Evolutionary conservation across 2,113 vertebrate species (phyloP), one percentile per base, ranked within the genome.

Genomic region (Sisor rabdophorus): DNA sequence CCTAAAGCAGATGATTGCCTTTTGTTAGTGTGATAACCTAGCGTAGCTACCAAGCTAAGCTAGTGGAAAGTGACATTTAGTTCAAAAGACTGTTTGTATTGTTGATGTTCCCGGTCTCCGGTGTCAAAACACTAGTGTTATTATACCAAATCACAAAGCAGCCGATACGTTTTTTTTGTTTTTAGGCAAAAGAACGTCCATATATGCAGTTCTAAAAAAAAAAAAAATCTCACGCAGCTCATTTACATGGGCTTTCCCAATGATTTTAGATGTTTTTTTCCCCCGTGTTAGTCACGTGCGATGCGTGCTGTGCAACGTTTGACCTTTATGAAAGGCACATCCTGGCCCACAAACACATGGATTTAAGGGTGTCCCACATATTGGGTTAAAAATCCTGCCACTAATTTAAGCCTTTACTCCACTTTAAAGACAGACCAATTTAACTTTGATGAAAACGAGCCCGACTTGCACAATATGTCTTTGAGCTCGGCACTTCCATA

Each of bases 401-500:
- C 87, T 90, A 90, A 91, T 90, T 88, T 89, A 82, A 90, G 89
- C 86, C 87, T 86, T 90, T 87, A 86, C 87, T 87, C 85, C 86
- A 87, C 90, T 90, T 90, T 87, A 90, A 91, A 90, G 87, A 85
- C 79, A 75, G 84, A 86, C 88, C 88, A 87, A 91, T 90, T 88
- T 90, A 85, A 87, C 86, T 90, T 87, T 88, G 89, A 87, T 79
- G 81, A 77, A 73, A 80, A 81, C 48, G 67, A 65, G 67, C 54
- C 86, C 86, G 85, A 69, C 71, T 73, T 53, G 76, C 73, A 76
- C 76, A 78, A 77, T 61, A 56, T 64, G 77, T 73, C 77, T 76
- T 79, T 82, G 73, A 71, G 73, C 72, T 76, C 61, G 50, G 76
- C 56, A 65, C 61, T 82, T 76, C 69, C 47, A 76, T 73, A 73